Evolutionary conservation across 2,888 invertebrate species (phyloP).

Genomic region (Andrena bicolor): DNA sequence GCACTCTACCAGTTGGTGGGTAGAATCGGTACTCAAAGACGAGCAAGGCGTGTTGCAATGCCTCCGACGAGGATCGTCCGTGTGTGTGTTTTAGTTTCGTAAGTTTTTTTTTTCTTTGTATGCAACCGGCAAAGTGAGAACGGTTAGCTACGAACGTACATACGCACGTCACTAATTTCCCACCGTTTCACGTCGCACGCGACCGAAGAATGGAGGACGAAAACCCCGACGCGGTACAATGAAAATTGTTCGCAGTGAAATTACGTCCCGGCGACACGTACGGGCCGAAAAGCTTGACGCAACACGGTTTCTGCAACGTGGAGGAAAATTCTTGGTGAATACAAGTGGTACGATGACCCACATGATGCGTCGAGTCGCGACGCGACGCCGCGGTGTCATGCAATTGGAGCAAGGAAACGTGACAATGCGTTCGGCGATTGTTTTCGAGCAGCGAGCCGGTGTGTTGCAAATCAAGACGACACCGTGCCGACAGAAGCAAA

Average conservation of each 20-base stretch:
- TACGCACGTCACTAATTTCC: not conserved
- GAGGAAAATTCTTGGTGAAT: not conserved
- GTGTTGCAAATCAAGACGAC: conserved; percentile 41
- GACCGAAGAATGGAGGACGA: not conserved
- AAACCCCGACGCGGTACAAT: not conserved
- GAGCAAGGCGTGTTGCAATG: conserved; percentile 4
- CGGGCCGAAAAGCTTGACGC: not conserved
- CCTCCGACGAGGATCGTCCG: not conserved
- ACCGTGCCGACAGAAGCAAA: conserved; percentile 20
- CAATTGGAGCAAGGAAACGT: conserved; percentile 47
- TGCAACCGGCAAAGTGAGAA: too few species aligned
- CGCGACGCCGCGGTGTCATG: conserved; percentile 10
- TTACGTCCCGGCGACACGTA: not conserved
- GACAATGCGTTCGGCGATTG: conserved; percentile 21
- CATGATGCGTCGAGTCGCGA: not conserved
- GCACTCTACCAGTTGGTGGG: conserved; percentile 47
- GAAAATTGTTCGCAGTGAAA: not conserved
- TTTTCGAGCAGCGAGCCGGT: conserved; percentile 38
- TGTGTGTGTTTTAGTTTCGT: not conserved
- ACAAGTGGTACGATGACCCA: conserved; percentile 19
- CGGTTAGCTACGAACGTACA: too few species aligned
- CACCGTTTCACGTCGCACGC: not conserved
- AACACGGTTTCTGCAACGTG: not conserved
- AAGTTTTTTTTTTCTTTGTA: too few species aligned
- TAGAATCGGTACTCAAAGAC: conserved; percentile 24